Evolutionary conservation across 92 coral and sea anemone species (phyloP).

Genomic region (Paramuricea clavata): DNA sequence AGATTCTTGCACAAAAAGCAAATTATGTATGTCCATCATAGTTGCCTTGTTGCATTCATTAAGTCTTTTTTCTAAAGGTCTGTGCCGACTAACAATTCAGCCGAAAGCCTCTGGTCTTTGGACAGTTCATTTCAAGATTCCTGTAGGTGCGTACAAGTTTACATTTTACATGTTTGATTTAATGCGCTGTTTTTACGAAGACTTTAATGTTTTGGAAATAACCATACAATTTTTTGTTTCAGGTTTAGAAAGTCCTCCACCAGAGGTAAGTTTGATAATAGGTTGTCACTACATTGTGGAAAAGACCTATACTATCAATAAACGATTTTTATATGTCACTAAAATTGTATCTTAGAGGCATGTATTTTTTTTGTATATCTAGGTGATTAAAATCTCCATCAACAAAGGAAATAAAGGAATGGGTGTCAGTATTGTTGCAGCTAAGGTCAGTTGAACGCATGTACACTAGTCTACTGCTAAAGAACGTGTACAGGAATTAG

Average conservation of each 20-base stretch:
- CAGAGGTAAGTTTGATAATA: conserved; percentile 4
- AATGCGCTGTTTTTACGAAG: not conserved
- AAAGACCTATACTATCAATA: not conserved
- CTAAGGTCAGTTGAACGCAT: conserved; percentile 76
- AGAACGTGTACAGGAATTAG: not conserved
- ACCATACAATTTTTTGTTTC: not conserved
- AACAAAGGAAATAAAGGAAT: conserved; percentile 96
- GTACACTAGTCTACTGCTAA: not conserved
- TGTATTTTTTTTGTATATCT: not conserved
- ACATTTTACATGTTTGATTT: not conserved
- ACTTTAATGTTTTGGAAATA: not conserved
- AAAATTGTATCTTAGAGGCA: not conserved
- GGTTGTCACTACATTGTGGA: not conserved
- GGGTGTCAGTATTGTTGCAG: conserved; percentile 99
- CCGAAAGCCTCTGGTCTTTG: conserved; percentile 88
- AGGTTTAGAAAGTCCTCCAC: conserved; percentile 34
- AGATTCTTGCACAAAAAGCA: too few relatives aligned
- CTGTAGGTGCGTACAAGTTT: not conserved
- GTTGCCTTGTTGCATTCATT: too few relatives aligned
- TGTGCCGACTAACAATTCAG: conserved; percentile 87
- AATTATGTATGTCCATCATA: too few relatives aligned
- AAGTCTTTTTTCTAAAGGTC: conserved; percentile 57
- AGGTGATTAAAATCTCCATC: conserved; percentile 80
- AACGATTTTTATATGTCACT: too few relatives aligned
- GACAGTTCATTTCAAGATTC: conserved; percentile 77